Evolutionary conservation across 2,797 vertebrate species (phyloP).

Genomic region (Tangara arthus): DNA sequence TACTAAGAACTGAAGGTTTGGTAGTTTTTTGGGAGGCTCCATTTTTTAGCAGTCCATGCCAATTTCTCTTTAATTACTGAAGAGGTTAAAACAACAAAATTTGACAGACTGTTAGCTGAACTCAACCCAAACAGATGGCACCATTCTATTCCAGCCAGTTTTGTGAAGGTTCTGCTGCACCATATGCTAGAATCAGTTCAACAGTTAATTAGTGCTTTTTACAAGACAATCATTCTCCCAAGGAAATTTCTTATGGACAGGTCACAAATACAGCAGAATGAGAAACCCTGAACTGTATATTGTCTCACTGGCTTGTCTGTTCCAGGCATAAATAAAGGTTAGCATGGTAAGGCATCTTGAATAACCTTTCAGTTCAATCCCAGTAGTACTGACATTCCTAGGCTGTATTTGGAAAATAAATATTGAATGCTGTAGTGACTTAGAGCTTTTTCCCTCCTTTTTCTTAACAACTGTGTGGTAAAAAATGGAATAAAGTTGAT

Average conservation of each 20-base stretch:
- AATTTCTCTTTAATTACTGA: slow-evolving; percentile 18
- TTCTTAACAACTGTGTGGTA: not conserved
- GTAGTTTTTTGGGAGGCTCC: not conserved
- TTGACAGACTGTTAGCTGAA: slow-evolving; percentile 35
- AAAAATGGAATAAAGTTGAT: not conserved
- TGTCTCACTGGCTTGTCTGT: not conserved
- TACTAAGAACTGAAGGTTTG: not conserved
- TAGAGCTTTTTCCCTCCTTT: not conserved
- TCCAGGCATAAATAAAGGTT: slow-evolving; percentile 43
- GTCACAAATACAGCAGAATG: not conserved
- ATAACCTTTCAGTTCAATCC: slow-evolving; percentile 49
- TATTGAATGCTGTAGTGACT: not conserved
- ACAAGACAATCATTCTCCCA: not conserved
- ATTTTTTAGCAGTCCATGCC: not conserved
- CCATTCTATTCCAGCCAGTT: not conserved
- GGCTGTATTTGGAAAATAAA: slow-evolving; percentile 43
- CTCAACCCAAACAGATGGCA: not conserved
- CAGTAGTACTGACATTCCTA: slow-evolving; percentile 47
- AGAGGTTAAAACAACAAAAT: not conserved
- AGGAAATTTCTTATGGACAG: not conserved
- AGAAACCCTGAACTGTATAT: not conserved
- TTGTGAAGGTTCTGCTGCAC: not conserved
- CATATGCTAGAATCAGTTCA: slow-evolving; percentile 45
- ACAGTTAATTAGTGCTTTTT: slow-evolving; percentile 44
- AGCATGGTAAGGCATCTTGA: not conserved